Evolutionary conservation across 2,888 invertebrate genomes (phyloP), one percentile per base, ranked within the genome.

Genomic region (Cerastis rubricosa): DNA sequence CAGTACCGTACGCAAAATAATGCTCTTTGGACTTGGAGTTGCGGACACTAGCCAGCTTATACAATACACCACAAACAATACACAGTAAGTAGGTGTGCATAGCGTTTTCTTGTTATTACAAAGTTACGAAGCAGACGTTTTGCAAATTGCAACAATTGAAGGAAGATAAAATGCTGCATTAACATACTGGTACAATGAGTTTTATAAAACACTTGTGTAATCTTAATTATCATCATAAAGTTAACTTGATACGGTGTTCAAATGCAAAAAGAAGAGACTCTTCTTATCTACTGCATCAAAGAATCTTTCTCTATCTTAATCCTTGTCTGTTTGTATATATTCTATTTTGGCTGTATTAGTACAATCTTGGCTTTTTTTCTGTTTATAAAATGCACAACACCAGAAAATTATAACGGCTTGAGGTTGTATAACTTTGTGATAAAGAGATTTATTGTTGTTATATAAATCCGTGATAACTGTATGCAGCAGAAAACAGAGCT

Each of bases 271-370:
- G 17, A 25, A 35, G 29, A 54, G 0, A 40, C 35, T 25, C 7
- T 61, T 25, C 11, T 73, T 74, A 35, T 74, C 43, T 29, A 45
- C 25, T 25, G 71, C 45, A n/a, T n/a, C n/a, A 12, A 29, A 8
- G 66, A 43, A 54, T 69, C 22, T 54, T 45, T 29, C 8, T 9
- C 12, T 51, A 49, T 66, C 49, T 49, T 25, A 47, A 19, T 19
- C 25, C 6, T 29, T 40, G 8, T 71, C 25, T 49, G 49, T 61
- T n/a, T n/a, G 2, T n/a, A 2, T 2, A 25, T 12, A 54, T 22
- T 47, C n/a, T 19, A 71, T 69, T 43, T 69, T 57, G 43, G 19
- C 14, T 22, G 29, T 17, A 1, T 17, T 12, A 29, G 7, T 35
- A 0, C 7, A 35, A 35, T 65, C 45, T n/a, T 45, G 72, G 57